These are phyloP conservation scores for Micronycteris hirsuta DNA, from an alignment of 2,113 vertebrate genomes.

Conservation along the genomic window DNA sequence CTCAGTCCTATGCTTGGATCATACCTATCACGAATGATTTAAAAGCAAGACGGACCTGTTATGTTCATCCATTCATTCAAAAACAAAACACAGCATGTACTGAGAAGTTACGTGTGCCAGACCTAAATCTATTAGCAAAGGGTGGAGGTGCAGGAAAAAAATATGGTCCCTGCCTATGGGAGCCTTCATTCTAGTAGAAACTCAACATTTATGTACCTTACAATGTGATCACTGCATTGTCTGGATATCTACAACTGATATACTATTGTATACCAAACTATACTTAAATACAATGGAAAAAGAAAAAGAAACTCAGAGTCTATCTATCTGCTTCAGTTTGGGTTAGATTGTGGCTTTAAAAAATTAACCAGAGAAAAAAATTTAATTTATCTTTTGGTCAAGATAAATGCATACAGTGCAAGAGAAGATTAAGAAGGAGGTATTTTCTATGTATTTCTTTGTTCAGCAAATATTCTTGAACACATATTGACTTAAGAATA, in stretches of 20 bases:
- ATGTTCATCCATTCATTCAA: neutral
- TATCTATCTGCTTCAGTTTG: neutral
- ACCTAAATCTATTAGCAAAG: neutral
- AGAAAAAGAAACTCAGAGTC: neutral
- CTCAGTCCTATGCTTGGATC: neutral
- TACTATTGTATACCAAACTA: neutral
- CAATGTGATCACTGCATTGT: neutral
- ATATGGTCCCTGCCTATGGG: too few species aligned
- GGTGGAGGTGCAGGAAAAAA: neutral
- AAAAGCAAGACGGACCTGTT: neutral
- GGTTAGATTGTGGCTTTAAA: neutral
- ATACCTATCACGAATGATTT: neutral
- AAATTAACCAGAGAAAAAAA: neutral
- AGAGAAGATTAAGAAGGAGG: neutral
- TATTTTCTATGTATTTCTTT: neutral
- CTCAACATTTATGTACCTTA: neutral
- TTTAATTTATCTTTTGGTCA: neutral
- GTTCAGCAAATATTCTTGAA: neutral
- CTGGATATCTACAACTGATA: neutral
- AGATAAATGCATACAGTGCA: conserved; percentile 17
- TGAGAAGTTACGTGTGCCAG: neutral
- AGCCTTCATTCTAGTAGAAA: neutral
- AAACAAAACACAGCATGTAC: neutral
- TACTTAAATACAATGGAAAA: neutral
- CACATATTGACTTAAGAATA: neutral